Base-by-base conservation (phyloP, 2,888 invertebrate species). In the Anaspis maculata region DNA sequence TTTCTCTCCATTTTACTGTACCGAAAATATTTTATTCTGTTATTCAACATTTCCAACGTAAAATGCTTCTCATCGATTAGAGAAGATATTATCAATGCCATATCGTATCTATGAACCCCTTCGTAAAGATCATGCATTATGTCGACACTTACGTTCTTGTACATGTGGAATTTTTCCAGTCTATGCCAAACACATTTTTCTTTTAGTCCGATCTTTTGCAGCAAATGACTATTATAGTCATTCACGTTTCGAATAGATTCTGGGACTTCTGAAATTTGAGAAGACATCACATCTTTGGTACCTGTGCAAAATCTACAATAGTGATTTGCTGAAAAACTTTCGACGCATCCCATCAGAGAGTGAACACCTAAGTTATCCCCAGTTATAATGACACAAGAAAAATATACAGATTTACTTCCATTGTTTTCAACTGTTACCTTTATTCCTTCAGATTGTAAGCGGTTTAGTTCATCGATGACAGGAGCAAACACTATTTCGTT, bases 81-180 rank as follows among this genome's bases (percentile, higher is more conserved):
- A 3, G 22, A 11, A n/a, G 25, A n/a, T n/a, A 40, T 34, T 3
- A 40, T 38, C 5, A 21, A 12, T 15, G 38, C 35, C 31, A 45
- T 35, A 15, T 34, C 33, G 32, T 45, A 45, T 12, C 40, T 15
- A 27, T 34, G 34, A 3, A 42, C 36, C 5, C 42, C 44, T 23
- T 44, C 40, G 25, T 13, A 27, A 10, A 42, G 11, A 29, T 44
- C 44, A 26, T 42, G 37, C 41, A 44, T 44, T 6, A 44, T 34
- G 34, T 44, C 41, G 12, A 29, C 30, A 4, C 22, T 15, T n/a
- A 37, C 16, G 28, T 44, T 42, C 7, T 32, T 27, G 21, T 32
- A 28, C 7, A 30, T 34, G 34, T 39, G 36, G 33, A 39, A 41
- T 13, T 33, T 12, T 9, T 14, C 14, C 4, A 32, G 14, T 6